Base-by-base conservation (phyloP, 2,797 vertebrate species). In the Benthosema pterotum region DNA sequence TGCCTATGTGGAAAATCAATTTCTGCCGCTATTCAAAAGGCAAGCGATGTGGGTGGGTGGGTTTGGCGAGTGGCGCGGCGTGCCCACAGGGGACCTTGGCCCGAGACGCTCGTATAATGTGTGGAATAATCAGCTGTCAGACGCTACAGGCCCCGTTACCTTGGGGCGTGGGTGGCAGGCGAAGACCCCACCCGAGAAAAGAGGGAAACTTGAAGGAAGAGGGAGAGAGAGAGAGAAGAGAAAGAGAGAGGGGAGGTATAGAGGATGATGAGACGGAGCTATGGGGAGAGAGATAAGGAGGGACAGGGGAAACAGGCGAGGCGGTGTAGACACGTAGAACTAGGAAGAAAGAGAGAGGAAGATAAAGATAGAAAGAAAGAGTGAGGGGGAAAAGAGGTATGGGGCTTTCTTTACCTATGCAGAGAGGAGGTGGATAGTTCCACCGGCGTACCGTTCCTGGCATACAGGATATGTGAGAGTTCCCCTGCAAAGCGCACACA, bases 391-490 rank as follows among this genome's bases (percentile, higher is more conserved):
- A 38, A 38, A 63, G 51, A 53, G 2, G 65, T 51, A 49, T n/a
- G n/a, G 8, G 11, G 22, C 49, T 7, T 13, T 49, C 52, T 76
- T 86, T 95, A 99, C 98, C 98, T 0, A 99, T 98, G 79, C 98
- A 99, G 59, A 99, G 95, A 0, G 98, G 98, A 3, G 98, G 97
- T 0, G 98, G 98, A 79, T 97, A 99, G 84, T 99, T 99, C 98
- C 98, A 99, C 61, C 97, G 93, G 18, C 98, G 92, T 52, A 99
- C 96, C 0, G 98, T 97, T 62, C 98, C 97, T 0, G 98, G 98
- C 98, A 99, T 99, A 84, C 98, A 99, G 77, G 97, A 97, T 61
- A 99, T 98, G 79, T 99, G 98, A 0, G 97, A 96, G 74, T 95
- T 97, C 32, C 98, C 98, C 98, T 99, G 89, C 2, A 79, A 74